Evolutionary conservation across 1,140 invertebrate genomes (phyloP).

Genomic region (Pseudomyrmex sp.): DNA sequence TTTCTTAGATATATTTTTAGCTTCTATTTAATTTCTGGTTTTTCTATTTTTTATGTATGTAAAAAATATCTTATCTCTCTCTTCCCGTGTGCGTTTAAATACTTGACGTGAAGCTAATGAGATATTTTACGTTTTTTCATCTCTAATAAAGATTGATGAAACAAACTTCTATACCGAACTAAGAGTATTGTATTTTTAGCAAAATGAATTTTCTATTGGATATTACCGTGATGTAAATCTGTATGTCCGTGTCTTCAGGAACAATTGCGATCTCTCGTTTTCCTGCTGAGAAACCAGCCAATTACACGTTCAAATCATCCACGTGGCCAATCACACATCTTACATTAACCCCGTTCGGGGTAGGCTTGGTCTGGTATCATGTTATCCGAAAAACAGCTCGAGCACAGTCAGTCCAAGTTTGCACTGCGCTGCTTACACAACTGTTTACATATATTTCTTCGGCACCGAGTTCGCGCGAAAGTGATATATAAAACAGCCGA

Average conservation of each 20-base stretch:
- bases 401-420: constrained; percentile 19
- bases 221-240: too few species aligned
- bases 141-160: too few species aligned
- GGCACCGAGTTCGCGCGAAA: constrained; percentile 8
- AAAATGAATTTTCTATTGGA: too few species aligned
- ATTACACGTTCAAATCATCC: constrained; percentile 31
- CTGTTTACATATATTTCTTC: constrained; percentile 32
- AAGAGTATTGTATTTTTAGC: too few species aligned
- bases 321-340: constrained; percentile 14
- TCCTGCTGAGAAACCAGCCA: neutral
- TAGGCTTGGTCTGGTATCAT: constrained; percentile 24
- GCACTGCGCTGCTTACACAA: constrained; percentile 16
- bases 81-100: too few species aligned
- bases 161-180: too few species aligned
- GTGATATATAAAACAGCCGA: constrained; percentile 11
- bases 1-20: too few species aligned
- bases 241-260: neutral
- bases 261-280: neutral
- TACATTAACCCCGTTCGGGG: neutral
- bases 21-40: too few species aligned
- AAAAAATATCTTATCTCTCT: too few species aligned
- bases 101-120: too few species aligned
- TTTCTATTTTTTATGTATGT: too few species aligned
- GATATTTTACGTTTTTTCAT: too few species aligned
- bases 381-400: neutral